phyloP scores from a whole-genome alignment of 2,888 invertebrate genomes.

The Melanophora roralis region DNA sequence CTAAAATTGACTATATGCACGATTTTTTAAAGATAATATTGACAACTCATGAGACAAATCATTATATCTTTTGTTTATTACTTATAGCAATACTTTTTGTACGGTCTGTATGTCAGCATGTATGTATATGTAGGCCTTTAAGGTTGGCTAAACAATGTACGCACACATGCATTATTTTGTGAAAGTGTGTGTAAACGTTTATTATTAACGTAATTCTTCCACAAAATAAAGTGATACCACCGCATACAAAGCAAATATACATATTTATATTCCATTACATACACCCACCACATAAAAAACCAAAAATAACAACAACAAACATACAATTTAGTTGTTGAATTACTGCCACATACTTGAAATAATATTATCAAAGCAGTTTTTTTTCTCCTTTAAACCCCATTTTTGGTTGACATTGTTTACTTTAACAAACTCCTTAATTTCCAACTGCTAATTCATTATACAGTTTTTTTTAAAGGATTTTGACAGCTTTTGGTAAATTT shows the following conservation, averaged over 20 bases:
- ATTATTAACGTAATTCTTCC: conserved; percentile 73
- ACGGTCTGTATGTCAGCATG: too few species aligned
- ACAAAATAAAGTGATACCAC: conserved; percentile 74
- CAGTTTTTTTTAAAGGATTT: conserved; percentile 18
- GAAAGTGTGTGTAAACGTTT: conserved; percentile 23
- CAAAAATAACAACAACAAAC: conserved; percentile 41
- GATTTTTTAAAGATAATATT: too few species aligned
- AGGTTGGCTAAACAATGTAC: not conserved
- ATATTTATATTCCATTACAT: conserved; percentile 66
- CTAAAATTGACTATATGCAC: too few species aligned
- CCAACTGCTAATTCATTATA: not conserved
- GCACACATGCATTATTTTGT: not conserved
- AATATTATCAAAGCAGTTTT: conserved; percentile 62
- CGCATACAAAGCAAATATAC: conserved; percentile 74
- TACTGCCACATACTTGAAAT: conserved; percentile 59
- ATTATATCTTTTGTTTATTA: too few species aligned
- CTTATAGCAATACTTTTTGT: too few species aligned
- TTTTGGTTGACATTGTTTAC: conserved; percentile 53
- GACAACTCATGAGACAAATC: too few species aligned
- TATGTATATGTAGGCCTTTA: not conserved
- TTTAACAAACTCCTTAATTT: not conserved
- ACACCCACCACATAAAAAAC: conserved; percentile 23
- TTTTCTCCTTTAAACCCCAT: not conserved
- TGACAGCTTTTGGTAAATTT: not conserved
- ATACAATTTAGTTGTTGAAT: conserved; percentile 40